Evolutionary conservation across 1,140 invertebrate genomes (phyloP), one percentile per base, ranked within the genome.

Genomic region (Ceratitis capitata): DNA sequence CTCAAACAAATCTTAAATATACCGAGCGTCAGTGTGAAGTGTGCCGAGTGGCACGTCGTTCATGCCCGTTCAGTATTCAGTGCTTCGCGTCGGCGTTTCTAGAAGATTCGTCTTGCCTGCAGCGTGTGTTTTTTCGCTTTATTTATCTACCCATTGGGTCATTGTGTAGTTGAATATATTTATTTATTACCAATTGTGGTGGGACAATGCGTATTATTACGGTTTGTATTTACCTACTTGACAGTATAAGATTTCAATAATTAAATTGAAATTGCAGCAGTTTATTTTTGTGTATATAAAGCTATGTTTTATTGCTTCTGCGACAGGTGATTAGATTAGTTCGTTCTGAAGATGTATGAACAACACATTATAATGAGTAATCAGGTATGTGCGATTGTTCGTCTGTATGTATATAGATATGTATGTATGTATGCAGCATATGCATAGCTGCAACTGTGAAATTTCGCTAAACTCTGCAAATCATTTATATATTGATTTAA

Each of bases 181-280:
- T 78, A 78, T 47, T 78, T 78, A 39, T 69, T 39, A 78, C 39
- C 69, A 78, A 45, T 78, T 47, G 9, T 78, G 69, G 51, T 9
- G n/a, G 12, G 16, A 26, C 9, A 32, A 23, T n/a, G 39, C 45
- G 64, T 1, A 69, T 12, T 64, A 35, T 32, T 12, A n/a, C 12
- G 58, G 9, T 35, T 9, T n/a, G n/a, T n/a, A 19, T n/a, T 35
- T 69, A 16, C 39, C 39, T 69, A 69, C 5, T 3, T 19, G 32
- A 14, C 1, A 3, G 61, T 32, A 32, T 69, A 16, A 2, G 19
- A 69, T 69, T 69, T 69, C 61, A 35, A 69, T 39, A 69, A 35
- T 39, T 39, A 35, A 19, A 69, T 5, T 69, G 32, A 69, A 35
- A 35, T 69, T 69, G 29, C 32, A 16, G 16, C 16, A 7, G 14